These are phyloP conservation scores for Lethrus apterus DNA, from an alignment of 1,140 invertebrate genomes.

Conservation along the genomic window DNA sequence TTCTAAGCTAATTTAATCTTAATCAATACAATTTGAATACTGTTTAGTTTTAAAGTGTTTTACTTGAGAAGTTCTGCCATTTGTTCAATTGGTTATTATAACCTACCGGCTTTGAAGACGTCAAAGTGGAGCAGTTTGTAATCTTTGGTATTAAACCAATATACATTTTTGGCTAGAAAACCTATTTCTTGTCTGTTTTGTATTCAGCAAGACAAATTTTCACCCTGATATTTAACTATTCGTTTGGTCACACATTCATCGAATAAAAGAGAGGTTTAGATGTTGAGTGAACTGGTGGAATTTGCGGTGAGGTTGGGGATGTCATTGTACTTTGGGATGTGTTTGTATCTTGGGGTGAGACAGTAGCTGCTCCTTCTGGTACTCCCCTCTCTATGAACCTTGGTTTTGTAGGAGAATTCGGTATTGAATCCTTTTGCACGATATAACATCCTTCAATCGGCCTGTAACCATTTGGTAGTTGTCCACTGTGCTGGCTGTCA, in stretches of 20 bases:
- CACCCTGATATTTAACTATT: conserved; percentile 42
- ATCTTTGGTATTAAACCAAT: conserved; percentile 6
- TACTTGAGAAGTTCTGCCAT: conserved; percentile 12
- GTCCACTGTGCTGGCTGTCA: conserved; percentile 31
- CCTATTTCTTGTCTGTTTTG: not conserved
- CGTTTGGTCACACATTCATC: conserved; percentile 53
- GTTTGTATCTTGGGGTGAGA: conserved; percentile 47
- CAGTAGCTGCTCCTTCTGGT: conserved; percentile 54
- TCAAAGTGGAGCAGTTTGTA: not conserved
- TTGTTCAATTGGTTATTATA: conserved; percentile 30
- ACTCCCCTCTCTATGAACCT: conserved; percentile 51
- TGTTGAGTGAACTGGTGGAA: conserved; percentile 23
- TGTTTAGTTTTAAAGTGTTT: too few relatives aligned
- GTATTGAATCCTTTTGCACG: conserved; percentile 40
- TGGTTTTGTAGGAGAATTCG: conserved; percentile 40
- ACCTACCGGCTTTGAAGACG: conserved; percentile 23
- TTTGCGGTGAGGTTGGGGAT: conserved; percentile 41
- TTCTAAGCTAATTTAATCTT: conserved; percentile 8
- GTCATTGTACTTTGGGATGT: conserved; percentile 40
- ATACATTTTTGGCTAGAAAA: not conserved
- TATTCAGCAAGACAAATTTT: conserved; percentile 17
- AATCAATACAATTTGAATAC: conserved; percentile 13
- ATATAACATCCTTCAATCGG: conserved; percentile 31
- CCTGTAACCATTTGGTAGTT: conserved; percentile 37
- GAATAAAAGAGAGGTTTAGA: conserved; percentile 50